Evolutionary conservation across 2,113 vertebrate genomes (phyloP).

Genomic region (Oxygymnocypris stewartii): DNA sequence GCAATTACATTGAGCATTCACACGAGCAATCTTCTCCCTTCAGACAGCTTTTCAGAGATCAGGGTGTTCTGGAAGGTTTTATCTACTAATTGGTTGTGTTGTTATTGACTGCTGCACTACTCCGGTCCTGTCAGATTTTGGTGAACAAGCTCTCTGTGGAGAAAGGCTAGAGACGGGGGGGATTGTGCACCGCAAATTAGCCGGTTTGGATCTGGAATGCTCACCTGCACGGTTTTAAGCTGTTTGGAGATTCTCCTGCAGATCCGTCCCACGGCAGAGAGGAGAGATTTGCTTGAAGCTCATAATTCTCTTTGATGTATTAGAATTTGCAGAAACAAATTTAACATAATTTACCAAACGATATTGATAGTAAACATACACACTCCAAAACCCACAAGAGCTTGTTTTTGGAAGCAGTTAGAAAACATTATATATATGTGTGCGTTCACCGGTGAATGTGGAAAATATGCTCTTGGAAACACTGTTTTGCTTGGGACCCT

Average conservation of each 20-base stretch:
- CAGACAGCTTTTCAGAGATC: slow-evolving; percentile 20
- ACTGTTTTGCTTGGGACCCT: neutral
- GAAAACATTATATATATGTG: neutral
- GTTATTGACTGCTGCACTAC: slow-evolving; percentile 37
- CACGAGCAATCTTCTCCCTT: slow-evolving; percentile 24
- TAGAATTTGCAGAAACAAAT: slow-evolving; percentile 11
- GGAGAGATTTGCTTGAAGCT: slow-evolving; percentile 20
- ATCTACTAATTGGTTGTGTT: slow-evolving; percentile 40
- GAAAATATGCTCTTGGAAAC: neutral
- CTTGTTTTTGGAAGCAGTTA: neutral
- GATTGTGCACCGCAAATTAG: neutral
- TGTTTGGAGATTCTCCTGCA: slow-evolving; percentile 1
- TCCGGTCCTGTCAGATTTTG: slow-evolving; percentile 37
- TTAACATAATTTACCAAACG: slow-evolving; percentile 25
- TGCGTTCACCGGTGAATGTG: neutral
- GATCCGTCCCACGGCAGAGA: neutral
- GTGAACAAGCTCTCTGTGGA: slow-evolving; percentile 29
- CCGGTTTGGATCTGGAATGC: neutral
- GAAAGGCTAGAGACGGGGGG: neutral
- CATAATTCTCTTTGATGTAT: slow-evolving; percentile 17
- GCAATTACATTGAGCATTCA: slow-evolving; percentile 3
- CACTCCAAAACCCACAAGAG: neutral
- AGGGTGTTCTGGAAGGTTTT: slow-evolving; percentile 33
- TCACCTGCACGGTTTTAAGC: slow-evolving; percentile 20
- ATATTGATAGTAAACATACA: slow-evolving; percentile 32